phyloP scores from a whole-genome alignment of 2,113 vertebrate species.

The Prochilodus magdalenae region DNA sequence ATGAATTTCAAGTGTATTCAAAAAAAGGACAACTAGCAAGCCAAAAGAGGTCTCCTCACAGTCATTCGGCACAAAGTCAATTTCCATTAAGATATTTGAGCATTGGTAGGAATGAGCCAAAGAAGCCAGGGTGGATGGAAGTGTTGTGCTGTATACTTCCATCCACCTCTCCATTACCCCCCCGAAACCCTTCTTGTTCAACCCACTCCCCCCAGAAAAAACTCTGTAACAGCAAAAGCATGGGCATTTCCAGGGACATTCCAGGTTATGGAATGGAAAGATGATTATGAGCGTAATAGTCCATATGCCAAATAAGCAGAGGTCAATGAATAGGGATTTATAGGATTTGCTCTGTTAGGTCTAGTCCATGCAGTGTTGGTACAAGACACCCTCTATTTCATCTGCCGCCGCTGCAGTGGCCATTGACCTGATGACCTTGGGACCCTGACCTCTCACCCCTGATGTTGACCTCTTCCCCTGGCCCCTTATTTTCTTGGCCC shows the following conservation, averaged over 20 bases:
- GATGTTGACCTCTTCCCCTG: constrained; percentile 82
- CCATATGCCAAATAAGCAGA: constrained; percentile 2
- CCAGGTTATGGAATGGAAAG: neutral
- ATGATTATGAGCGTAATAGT: neutral
- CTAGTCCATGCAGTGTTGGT: constrained; percentile 44
- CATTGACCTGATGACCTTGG: constrained; percentile 85
- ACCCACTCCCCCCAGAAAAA: no score
- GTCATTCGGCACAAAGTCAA: neutral
- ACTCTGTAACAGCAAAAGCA: neutral
- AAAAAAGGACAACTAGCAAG: constrained; percentile 31
- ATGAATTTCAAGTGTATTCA: constrained; percentile 58
- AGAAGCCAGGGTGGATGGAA: neutral
- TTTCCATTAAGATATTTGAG: neutral
- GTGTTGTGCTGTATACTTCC: neutral
- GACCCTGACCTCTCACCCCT: constrained; percentile 85
- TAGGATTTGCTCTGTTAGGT: constrained; percentile 45
- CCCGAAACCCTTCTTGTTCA: no score
- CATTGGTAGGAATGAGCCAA: neutral
- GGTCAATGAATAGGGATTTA: constrained; percentile 21
- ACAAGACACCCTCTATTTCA: constrained; percentile 76
- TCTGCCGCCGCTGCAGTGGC: constrained; percentile 83
- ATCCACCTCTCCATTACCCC: no score
- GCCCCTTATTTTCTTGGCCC: constrained; percentile 75
- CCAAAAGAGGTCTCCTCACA: neutral
- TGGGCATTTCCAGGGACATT: no score